Base-by-base conservation (phyloP, 1,140 invertebrate genomes). In the Cyclargus thomasi region DNA sequence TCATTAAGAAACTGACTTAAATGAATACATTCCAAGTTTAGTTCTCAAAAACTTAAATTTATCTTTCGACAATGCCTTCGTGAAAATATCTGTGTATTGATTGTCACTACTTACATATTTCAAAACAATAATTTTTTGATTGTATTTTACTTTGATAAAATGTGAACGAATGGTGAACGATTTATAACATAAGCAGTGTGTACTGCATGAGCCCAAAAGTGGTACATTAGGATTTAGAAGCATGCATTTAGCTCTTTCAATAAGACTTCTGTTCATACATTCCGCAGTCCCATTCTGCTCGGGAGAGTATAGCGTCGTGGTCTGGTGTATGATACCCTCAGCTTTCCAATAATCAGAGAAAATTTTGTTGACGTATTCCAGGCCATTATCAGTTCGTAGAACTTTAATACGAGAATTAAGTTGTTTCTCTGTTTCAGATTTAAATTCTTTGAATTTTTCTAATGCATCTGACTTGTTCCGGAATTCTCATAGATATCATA, bases 111-210 rank as follows among this genome's bases (percentile, higher is more conserved):
- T 23, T 1, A 71, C 70, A 69, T 47, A 69, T 53, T 67, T 67
- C 65, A 71, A 47, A 64, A n/a, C 39, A 70, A 69, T 67, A 64
- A 72, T 64, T 21, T 62, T 69, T 53, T 67, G 39, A 64, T 69
- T 18, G 36, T 69, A 74, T 39, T 71, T 70, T 69, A 67, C 69
- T 67, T 70, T 67, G 17, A 69, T 69, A 67, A 71, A 73, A 53
- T 68, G 59, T n/a, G n/a, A n/a, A n/a, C n/a, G n/a, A n/a, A n/a
- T n/a, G 23, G 23, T 6, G 23, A 29, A 6, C 23, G 23, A 29
- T 29, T 29, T 29, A 29, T 29, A 29, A 29, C 6, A 29, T 29
- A 29, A 29, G 23, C 23, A 29, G 23, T 29, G 23, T 29, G 23
- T 29, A 29, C 23, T 29, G 23, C 23, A 29, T 29, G 2, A 29